Conservation (phyloP, 2,888 invertebrate species). For the Acleris sparsana region DNA sequence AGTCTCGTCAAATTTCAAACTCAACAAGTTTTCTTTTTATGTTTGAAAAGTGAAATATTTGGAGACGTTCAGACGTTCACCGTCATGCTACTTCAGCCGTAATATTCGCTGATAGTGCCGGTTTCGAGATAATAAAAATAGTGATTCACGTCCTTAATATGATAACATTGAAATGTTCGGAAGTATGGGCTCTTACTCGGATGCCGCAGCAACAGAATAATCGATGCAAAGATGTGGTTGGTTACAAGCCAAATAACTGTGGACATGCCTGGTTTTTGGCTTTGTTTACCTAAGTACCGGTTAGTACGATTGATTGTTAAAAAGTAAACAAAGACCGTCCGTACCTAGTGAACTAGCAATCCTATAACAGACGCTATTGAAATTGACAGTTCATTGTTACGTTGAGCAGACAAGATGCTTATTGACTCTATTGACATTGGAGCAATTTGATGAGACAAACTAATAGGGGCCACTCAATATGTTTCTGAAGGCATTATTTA, state of each 20-base stretch:
- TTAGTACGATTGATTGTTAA: neutral
- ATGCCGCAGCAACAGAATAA: neutral
- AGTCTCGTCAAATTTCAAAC: too few relatives aligned
- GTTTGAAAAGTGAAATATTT: neutral
- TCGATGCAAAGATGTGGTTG: neutral
- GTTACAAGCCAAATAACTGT: neutral
- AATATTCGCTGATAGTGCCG: constrained; percentile 57
- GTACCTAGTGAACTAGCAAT: too few relatives aligned
- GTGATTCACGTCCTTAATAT: constrained; percentile 30
- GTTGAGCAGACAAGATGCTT: constrained; percentile 33
- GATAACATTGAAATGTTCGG: constrained; percentile 9
- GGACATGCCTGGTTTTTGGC: neutral
- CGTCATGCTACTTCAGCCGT: constrained; percentile 53
- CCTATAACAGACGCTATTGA: constrained; percentile 25
- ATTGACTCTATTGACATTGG: constrained; percentile 40
- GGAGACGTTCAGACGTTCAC: constrained; percentile 25
- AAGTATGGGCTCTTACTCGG: constrained; percentile 7
- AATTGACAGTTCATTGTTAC: constrained; percentile 38
- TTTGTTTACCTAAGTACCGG: neutral
- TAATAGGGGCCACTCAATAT: constrained; percentile 30
- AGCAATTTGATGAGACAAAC: constrained; percentile 30
- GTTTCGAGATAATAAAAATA: constrained; percentile 44
- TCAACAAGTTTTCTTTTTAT: neutral
- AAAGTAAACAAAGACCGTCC: neutral
- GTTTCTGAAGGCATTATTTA: constrained; percentile 14